phyloP scores from a whole-genome alignment of 2,888 invertebrate species.

The Homarus gammarus region DNA sequence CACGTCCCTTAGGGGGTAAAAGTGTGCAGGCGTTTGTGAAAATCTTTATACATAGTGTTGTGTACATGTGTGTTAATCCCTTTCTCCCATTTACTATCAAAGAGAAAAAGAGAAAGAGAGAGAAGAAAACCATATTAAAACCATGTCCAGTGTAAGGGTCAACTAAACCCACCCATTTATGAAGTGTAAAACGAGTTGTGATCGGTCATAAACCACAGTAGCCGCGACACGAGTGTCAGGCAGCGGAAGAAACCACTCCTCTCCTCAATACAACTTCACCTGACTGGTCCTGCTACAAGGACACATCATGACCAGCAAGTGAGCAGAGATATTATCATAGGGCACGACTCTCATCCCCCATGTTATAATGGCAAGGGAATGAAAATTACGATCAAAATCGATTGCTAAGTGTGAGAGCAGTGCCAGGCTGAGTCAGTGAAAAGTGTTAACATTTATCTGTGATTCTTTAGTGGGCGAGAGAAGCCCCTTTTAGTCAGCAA shows the following conservation, averaged over 20 bases:
- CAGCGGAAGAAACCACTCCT: constrained; percentile 13
- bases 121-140: neutral
- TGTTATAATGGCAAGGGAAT: neutral
- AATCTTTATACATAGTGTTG: neutral
- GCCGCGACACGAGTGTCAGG: constrained; percentile 54
- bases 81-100: neutral
- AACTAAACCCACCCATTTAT: constrained; percentile 49
- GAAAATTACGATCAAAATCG: neutral
- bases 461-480: neutral
- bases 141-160: constrained; percentile 29
- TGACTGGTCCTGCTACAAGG: constrained; percentile 26
- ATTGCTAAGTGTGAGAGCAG: neutral
- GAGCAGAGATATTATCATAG: constrained; percentile 9
- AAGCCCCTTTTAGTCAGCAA: neutral
- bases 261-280: constrained; percentile 50
- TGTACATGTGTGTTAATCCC: neutral
- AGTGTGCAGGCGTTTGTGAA: neutral
- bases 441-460: constrained; percentile 34
- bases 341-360: neutral
- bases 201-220: constrained; percentile 70
- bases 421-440: neutral
- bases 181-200: constrained; percentile 67
- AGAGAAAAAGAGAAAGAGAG: neutral
- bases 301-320: constrained; percentile 21
- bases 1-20: neutral